Base-by-base conservation (phyloP, 1,140 invertebrate genomes). In the Musca vetustissima region DNA sequence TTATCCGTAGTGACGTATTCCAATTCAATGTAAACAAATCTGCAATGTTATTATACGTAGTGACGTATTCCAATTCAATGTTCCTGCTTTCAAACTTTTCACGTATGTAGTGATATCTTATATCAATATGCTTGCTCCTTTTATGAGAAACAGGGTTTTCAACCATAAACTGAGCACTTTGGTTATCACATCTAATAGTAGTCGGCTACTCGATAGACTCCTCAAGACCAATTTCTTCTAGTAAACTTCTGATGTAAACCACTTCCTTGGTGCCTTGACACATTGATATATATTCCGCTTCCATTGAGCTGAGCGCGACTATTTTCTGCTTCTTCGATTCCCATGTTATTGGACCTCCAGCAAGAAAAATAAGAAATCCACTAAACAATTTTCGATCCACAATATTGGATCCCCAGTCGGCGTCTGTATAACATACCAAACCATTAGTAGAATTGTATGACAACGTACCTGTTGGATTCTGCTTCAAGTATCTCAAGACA, bases 281-380 rank as follows among this genome's bases (percentile, higher is more conserved):
- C 21, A 24, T 24, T 14, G 52, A 21, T 8, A 55, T 55, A 14
- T 55, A 55, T 14, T 55, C 52, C 24, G 21, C 21, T 24, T 55
- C 4, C 19, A 24, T 55, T 55, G 52, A 55, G 24, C 21, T 55
- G 13, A 55, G 21, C 4, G 21, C 52, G 13, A 55, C 52, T 22
- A 24, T 55, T 6, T 22, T 55, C 22, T 55, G 52, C 52, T 55
- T 55, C 24, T 55, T 55, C 8, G 52, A 55, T 55, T 55, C 52
- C 22, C 21, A 55, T 24, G 52, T 24, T 1, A 55, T 55, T 22
- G 52, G 21, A 14, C 21, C 52, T 22, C 52, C 52, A 22, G 21
- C 21, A 14, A 55, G 21, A 15, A 55, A 24, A 22, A 24, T 13
- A 21, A 53, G 17, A 21, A 53, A 53, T 21, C 19, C 50, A 11